These are phyloP conservation scores for Diplosoma virens DNA, from an alignment of 23 tunicate genomes.

Conservation along the genomic window DNA sequence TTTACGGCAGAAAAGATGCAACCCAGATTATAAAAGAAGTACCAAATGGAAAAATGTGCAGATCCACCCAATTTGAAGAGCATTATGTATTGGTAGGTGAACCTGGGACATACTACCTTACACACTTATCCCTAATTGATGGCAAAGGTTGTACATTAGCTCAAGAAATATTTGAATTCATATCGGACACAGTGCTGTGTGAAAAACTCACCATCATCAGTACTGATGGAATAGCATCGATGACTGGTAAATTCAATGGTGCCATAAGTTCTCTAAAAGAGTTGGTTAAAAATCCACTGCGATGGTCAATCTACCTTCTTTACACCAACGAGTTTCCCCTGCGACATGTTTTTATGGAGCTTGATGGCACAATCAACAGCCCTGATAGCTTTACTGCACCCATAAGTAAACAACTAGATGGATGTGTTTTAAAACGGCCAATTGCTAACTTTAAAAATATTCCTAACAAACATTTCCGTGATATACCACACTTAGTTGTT, in stretches of 20 bases:
- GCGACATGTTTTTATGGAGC: slow-evolving; percentile 24
- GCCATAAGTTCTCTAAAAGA: slow-evolving; percentile 8
- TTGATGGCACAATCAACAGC: slow-evolving; percentile 28
- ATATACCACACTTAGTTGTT: not conserved
- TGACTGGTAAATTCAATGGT: slow-evolving; percentile 14
- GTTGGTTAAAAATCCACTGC: slow-evolving; percentile 17
- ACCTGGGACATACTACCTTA: no score
- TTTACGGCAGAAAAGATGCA: no score
- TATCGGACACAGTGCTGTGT: no score
- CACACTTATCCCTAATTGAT: no score
- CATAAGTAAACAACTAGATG: slow-evolving; percentile 19
- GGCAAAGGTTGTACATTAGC: no score
- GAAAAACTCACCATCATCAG: no score
- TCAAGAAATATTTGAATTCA: no score
- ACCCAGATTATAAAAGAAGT: no score
- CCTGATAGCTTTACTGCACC: slow-evolving; percentile 32
- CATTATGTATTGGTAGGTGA: no score
- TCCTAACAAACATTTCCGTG: slow-evolving; percentile 13
- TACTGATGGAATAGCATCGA: no score
- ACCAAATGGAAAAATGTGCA: no score
- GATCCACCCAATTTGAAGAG: no score
- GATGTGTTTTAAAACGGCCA: slow-evolving; percentile 28
- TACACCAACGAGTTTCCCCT: slow-evolving; percentile 25
- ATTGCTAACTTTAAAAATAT: slow-evolving; percentile 8
- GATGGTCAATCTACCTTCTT: slow-evolving; percentile 24